These are phyloP conservation scores for Chymomyza fuscimana DNA, from an alignment of 2,888 invertebrate genomes.

Conservation along the genomic window DNA sequence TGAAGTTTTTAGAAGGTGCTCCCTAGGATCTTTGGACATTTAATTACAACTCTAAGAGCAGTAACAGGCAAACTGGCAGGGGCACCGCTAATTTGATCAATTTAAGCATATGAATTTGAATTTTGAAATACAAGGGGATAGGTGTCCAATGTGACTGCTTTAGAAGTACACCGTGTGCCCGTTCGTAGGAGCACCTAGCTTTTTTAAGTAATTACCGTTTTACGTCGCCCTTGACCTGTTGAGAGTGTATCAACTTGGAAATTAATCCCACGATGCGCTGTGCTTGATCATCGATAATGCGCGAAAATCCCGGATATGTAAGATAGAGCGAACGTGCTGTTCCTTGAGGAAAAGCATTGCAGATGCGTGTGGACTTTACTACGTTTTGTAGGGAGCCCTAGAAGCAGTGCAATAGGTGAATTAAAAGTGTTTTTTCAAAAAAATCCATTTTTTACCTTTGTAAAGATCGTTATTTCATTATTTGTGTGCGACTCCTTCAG, in stretches of 20 bases:
- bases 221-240: slow-evolving; percentile 82
- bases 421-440: not conserved
- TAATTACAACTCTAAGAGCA: too few relatives aligned
- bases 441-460: slow-evolving; percentile 62
- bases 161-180: too few relatives aligned
- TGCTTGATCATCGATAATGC: slow-evolving; percentile 84
- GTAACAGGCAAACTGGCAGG: too few relatives aligned
- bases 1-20: too few relatives aligned
- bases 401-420: not conserved
- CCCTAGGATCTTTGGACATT: too few relatives aligned
- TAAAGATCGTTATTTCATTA: slow-evolving; percentile 60
- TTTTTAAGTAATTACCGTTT: slow-evolving; percentile 70
- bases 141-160: too few relatives aligned
- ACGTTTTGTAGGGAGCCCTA: slow-evolving; percentile 83
- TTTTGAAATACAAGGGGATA: too few relatives aligned
- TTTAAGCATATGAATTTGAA: too few relatives aligned
- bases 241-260: slow-evolving; percentile 81
- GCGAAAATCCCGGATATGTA: slow-evolving; percentile 87
- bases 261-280: slow-evolving; percentile 84
- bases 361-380: slow-evolving; percentile 85
- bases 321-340: slow-evolving; percentile 87
- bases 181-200: too few relatives aligned
- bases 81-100: too few relatives aligned
- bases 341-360: slow-evolving; percentile 87
- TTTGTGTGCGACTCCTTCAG: not conserved